Percentiles rank a stretch among this genome's conserved stretches.
phyloP scores from a whole-genome alignment of 2,888 invertebrate species.

The Thymelicus lineola region DNA sequence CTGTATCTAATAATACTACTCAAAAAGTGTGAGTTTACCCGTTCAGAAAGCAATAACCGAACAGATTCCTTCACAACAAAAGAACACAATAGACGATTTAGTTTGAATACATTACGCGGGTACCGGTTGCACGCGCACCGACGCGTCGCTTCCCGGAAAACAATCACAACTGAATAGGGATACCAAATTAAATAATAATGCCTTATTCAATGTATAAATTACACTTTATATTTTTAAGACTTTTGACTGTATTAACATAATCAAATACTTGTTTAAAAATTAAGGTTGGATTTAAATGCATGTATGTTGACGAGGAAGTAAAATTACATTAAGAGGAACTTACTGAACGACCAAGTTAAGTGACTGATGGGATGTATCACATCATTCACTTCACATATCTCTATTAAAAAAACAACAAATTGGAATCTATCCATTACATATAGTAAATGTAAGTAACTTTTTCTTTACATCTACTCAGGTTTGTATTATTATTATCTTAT shows the following conservation, averaged over 20 bases:
- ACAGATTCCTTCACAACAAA: conserved; percentile 31
- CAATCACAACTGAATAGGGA: conserved; percentile 22
- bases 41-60: conserved; percentile 19
- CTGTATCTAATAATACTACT: not conserved
- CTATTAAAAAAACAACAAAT: too few relatives aligned
- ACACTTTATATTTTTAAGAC: conserved; percentile 1
- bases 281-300: too few relatives aligned
- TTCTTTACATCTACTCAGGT: not conserved
- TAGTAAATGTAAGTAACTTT: not conserved
- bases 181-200: not conserved
- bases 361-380: too few relatives aligned
- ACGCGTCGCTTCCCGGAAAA: conserved; percentile 41
- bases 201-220: not conserved
- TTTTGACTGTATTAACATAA: not conserved
- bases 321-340: too few relatives aligned
- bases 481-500: too few relatives aligned
- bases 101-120: conserved; percentile 38
- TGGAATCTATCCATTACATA: too few relatives aligned
- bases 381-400: too few relatives aligned
- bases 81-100: conserved; percentile 35
- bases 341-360: too few relatives aligned
- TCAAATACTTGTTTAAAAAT: not conserved
- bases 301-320: too few relatives aligned
- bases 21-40: conserved; percentile 17
- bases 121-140: conserved; percentile 28